These are phyloP conservation scores for Agapornis canus DNA, from an alignment of 2,797 vertebrate species.

Conservation along the genomic window DNA sequence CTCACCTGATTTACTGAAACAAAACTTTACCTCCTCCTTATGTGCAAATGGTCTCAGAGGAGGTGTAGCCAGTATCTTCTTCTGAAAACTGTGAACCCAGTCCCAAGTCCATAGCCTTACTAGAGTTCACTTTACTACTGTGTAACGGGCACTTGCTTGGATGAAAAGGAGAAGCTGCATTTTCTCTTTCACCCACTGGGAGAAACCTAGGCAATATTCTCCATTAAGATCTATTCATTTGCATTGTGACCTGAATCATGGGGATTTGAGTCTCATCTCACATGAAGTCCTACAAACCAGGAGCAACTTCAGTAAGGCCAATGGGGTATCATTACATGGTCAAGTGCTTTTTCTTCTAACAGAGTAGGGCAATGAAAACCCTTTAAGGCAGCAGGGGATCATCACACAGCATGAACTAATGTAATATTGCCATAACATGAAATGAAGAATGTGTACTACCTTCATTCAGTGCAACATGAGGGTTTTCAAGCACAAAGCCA, in stretches of 20 bases:
- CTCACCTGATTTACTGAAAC: neutral
- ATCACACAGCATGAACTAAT: neutral
- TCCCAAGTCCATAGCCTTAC: neutral
- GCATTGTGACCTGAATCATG: neutral
- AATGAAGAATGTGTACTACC: neutral
- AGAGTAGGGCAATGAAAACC: neutral
- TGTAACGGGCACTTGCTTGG: neutral
- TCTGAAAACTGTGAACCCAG: neutral
- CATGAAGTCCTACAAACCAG: neutral
- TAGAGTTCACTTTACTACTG: neutral
- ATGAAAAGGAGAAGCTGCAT: neutral
- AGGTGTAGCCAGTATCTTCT: neutral
- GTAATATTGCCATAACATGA: neutral
- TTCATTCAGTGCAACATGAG: neutral
- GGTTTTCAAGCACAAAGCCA: neutral
- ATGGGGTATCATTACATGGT: neutral
- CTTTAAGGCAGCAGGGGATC: neutral
- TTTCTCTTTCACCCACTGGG: neutral
- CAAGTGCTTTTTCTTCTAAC: neutral
- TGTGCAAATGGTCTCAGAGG: neutral
- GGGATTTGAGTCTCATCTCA: neutral
- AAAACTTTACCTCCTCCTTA: neutral
- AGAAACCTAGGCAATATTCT: neutral
- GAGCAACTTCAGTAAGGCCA: neutral
- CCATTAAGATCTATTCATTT: neutral